Percentiles rank a stretch among this genome's conserved stretches.
Conservation (phyloP, 2,113 vertebrate genomes). For the Syrmaticus mikado region DNA sequence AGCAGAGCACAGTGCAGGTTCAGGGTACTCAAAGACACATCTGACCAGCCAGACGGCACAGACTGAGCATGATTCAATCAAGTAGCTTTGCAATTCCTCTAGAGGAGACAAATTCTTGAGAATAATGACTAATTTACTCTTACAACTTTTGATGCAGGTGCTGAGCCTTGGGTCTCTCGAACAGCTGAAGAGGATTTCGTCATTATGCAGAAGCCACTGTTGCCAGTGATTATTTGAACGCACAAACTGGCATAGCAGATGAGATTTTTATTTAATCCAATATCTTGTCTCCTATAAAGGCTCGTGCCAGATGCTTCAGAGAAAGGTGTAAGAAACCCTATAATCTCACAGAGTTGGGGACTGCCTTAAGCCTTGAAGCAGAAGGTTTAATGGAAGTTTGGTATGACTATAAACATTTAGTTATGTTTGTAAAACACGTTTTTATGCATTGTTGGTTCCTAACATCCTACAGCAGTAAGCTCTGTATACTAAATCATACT, state of each 20-base stretch:
- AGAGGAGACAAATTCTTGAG: neutral
- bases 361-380: neutral
- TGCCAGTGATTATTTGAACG: neutral
- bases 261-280: neutral
- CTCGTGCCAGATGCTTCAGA: neutral
- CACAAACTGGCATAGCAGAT: neutral
- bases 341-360: neutral
- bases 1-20: neutral
- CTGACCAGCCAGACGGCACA: neutral
- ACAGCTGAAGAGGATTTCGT: neutral
- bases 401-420: neutral
- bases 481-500: neutral
- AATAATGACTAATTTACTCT: neutral
- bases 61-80: neutral
- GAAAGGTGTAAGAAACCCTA: slow-evolving; percentile 22
- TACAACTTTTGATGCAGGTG: neutral
- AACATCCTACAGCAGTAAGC: neutral
- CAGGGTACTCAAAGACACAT: neutral
- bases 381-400: neutral
- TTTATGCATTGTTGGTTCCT: neutral
- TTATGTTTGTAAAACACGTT: neutral
- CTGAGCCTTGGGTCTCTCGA: neutral
- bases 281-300: neutral
- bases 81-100: neutral
- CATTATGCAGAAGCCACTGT: neutral